A percentile compares a stretch with the other conserved stretches of the same genome.
Conservation (phyloP, 2,888 invertebrate genomes). For the Emmelina monodactyla region DNA sequence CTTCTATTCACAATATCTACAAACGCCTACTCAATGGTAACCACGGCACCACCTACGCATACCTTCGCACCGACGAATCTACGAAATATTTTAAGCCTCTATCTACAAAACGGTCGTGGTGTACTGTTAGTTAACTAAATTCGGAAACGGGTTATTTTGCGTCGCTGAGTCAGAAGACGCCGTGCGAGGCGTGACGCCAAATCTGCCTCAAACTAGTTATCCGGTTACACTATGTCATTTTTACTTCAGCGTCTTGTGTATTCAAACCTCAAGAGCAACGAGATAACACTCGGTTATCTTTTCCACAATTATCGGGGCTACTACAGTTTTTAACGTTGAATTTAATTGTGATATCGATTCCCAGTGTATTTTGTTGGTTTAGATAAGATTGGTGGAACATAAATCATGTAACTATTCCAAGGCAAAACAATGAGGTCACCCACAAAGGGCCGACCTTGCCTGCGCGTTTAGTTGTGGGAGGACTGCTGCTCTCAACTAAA, state of each 20-base stretch:
- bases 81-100: no score
- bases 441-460: slow-evolving; percentile 56
- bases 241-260: no score
- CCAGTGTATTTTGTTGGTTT: slow-evolving; percentile 31
- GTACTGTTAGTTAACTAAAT: slow-evolving; percentile 48
- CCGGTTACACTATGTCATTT: slow-evolving; percentile 13
- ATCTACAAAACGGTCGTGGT: slow-evolving; percentile 47
- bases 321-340: no score
- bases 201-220: slow-evolving; percentile 22
- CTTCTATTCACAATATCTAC: no score
- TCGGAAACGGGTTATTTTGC: slow-evolving; percentile 48
- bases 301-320: no score
- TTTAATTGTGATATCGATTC: slow-evolving; percentile 20
- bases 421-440: slow-evolving; percentile 57
- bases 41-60: background rate
- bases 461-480: slow-evolving; percentile 41
- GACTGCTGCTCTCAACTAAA: slow-evolving; percentile 27
- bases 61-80: no score
- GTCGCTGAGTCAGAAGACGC: slow-evolving; percentile 32
- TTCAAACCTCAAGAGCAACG: no score
- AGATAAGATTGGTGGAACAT: slow-evolving; percentile 36
- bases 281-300: no score
- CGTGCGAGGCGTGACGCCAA: slow-evolving; percentile 28
- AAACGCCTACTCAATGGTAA: background rate
- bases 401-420: slow-evolving; percentile 62